Conservation (phyloP, 1,140 invertebrate species). For the Formica exsecta region DNA sequence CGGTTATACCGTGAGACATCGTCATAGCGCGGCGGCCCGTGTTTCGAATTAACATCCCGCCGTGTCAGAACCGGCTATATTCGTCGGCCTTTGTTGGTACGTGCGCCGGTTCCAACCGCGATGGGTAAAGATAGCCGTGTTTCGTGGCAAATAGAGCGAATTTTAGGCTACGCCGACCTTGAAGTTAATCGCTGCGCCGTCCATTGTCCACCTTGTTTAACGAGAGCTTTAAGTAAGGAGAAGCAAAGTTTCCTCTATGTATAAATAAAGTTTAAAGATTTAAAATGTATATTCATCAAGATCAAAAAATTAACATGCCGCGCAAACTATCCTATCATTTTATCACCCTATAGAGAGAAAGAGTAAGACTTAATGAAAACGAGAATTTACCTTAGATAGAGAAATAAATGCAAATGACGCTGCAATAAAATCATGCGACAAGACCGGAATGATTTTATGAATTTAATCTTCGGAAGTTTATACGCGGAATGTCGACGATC, state of each 20-base stretch:
- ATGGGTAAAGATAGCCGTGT: slow-evolving; percentile 72
- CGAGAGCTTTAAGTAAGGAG: neutral
- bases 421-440: slow-evolving; percentile 11
- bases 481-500: slow-evolving; percentile 8
- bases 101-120: slow-evolving; percentile 34
- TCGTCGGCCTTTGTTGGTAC: slow-evolving; percentile 74
- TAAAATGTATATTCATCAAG: neutral
- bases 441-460: neutral
- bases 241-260: neutral
- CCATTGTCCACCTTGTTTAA: slow-evolving; percentile 9
- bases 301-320: slow-evolving; percentile 12
- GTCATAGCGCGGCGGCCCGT: slow-evolving; percentile 43
- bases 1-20: slow-evolving; percentile 33
- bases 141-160: slow-evolving; percentile 63
- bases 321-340: neutral
- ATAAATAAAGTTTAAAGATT: neutral
- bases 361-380: neutral
- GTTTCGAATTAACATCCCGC: slow-evolving; percentile 73
- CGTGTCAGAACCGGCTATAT: slow-evolving; percentile 67
- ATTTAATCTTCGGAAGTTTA: slow-evolving; percentile 46
- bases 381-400: neutral
- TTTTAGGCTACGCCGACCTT: slow-evolving; percentile 66
- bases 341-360: neutral
- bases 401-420: slow-evolving; percentile 1
- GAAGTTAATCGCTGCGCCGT: slow-evolving; percentile 46